These are phyloP conservation scores for Lordiphosa mommai DNA, from an alignment of 1,140 invertebrate species.

Conservation along the genomic window DNA sequence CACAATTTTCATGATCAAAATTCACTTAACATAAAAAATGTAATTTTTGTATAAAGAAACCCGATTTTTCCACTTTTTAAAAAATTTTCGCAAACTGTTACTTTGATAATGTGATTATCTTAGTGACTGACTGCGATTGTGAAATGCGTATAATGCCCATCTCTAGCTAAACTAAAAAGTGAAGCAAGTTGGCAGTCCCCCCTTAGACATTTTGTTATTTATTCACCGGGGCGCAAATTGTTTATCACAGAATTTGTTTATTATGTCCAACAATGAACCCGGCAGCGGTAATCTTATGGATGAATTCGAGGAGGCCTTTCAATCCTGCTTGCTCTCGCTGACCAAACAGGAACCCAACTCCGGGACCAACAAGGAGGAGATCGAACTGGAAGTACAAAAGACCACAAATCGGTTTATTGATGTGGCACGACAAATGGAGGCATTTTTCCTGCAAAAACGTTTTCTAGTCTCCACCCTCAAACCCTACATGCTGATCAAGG, in stretches of 20 bases:
- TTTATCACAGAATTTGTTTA: neutral
- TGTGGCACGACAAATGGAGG: constrained; percentile 94
- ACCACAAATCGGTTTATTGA: constrained; percentile 92
- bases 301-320: constrained; percentile 92
- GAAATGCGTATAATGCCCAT: too few species aligned
- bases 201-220: too few species aligned
- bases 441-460: constrained; percentile 95
- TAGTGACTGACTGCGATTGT: too few species aligned
- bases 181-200: too few species aligned
- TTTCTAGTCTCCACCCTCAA: constrained; percentile 94
- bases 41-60: too few species aligned
- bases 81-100: too few species aligned
- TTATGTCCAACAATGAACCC: constrained; percentile 89
- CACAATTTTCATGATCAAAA: too few species aligned
- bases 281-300: constrained; percentile 90
- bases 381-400: constrained; percentile 91
- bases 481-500: constrained; percentile 94
- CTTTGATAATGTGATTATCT: too few species aligned
- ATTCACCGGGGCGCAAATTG: too few species aligned
- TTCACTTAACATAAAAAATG: too few species aligned
- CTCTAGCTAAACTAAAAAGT: too few species aligned
- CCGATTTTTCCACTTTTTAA: too few species aligned
- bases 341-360: constrained; percentile 88
- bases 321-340: constrained; percentile 91
- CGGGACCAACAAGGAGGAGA: constrained; percentile 90